A percentile compares a stretch with the other conserved stretches of the same genome.
phyloP scores from a whole-genome alignment of 2,888 invertebrate species.

The Cheilosia soror region DNA sequence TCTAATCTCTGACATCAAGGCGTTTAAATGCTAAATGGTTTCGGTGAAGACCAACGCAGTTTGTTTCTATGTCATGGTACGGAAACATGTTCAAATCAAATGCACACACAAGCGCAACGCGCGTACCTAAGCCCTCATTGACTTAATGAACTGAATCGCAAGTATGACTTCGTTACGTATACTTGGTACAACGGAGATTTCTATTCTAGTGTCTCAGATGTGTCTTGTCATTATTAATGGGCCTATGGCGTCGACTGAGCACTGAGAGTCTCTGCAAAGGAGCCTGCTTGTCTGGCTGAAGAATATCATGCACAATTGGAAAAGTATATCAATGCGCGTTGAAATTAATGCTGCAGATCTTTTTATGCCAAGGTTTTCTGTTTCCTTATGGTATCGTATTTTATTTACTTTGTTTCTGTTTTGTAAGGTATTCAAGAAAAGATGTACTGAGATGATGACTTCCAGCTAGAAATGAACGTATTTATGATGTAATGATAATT shows the following conservation, averaged over 20 bases:
- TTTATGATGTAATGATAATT: too few species aligned
- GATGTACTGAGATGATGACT: not conserved
- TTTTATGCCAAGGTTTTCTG: not conserved
- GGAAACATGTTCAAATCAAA: not conserved
- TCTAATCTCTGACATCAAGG: conserved; percentile 5
- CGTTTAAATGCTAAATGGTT: conserved; percentile 1
- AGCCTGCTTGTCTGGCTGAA: not conserved
- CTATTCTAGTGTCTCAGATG: not conserved
- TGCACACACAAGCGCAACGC: not conserved
- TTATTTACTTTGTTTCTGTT: not conserved
- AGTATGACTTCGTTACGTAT: not conserved
- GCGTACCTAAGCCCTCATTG: conserved; percentile 4
- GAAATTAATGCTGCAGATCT: not conserved
- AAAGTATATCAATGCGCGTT: not conserved
- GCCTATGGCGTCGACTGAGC: not conserved
- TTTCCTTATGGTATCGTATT: not conserved
- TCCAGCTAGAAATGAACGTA: not conserved
- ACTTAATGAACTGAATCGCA: not conserved
- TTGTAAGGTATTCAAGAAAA: not conserved
- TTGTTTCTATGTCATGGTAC: not conserved
- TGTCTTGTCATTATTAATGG: not conserved
- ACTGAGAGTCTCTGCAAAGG: not conserved
- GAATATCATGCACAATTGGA: not conserved
- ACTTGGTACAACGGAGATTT: not conserved
- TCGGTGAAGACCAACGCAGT: not conserved